Conservation (phyloP, 2,888 invertebrate genomes). For the Mimumesa dahlbomi region DNA sequence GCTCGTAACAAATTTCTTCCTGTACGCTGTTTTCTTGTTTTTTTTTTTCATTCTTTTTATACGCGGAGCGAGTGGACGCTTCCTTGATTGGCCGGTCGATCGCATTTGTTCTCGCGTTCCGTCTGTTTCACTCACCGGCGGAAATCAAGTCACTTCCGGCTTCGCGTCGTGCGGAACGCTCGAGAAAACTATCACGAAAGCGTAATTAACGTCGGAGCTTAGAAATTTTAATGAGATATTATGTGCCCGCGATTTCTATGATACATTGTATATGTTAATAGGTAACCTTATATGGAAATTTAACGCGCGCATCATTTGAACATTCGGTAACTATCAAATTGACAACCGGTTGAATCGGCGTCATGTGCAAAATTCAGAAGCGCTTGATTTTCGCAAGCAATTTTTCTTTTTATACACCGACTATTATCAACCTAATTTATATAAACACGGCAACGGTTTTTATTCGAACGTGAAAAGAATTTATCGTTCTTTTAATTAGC, state of each 20-base stretch:
- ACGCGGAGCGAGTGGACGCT: slow-evolving; percentile 31
- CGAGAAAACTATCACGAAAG: slow-evolving; percentile 47
- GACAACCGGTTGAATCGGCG: no score
- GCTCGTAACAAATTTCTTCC: not conserved
- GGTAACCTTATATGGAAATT: slow-evolving; percentile 40
- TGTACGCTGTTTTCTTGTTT: no score
- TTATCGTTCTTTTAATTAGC: no score
- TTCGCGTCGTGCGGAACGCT: slow-evolving; percentile 58
- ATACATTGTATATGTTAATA: slow-evolving; percentile 49
- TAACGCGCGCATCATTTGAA: slow-evolving; percentile 14
- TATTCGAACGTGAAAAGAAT: no score
- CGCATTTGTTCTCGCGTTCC: slow-evolving; percentile 44
- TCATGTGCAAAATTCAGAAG: no score
- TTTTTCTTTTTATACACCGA: no score
- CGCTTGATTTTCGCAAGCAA: no score
- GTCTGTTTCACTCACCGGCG: slow-evolving; percentile 43
- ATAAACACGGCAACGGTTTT: no score
- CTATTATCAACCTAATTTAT: no score
- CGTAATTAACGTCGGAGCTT: slow-evolving; percentile 57
- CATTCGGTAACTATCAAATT: no score
- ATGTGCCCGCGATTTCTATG: slow-evolving; percentile 43
- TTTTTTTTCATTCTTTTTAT: no score
- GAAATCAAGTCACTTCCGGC: slow-evolving; percentile 59
- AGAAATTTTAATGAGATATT: slow-evolving; percentile 57
- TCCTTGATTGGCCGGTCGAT: slow-evolving; percentile 35